Conservation (phyloP, 1,140 invertebrate species). For the Ganaspis sp. region DNA sequence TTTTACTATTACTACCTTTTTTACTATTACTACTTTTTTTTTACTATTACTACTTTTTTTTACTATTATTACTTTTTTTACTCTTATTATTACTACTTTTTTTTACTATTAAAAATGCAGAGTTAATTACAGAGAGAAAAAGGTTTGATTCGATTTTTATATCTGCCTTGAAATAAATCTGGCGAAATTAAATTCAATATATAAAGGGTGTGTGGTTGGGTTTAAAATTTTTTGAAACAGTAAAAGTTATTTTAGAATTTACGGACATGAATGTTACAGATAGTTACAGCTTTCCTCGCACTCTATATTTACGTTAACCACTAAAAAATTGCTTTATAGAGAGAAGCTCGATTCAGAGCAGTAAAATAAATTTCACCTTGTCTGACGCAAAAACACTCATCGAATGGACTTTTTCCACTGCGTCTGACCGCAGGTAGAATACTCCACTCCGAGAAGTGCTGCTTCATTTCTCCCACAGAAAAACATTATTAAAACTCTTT, state of each 20-base stretch:
- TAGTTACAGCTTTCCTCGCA: background rate
- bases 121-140: too few species aligned
- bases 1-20: too few species aligned
- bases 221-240: background rate
- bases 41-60: too few species aligned
- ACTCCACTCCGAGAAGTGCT: background rate
- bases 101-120: too few species aligned
- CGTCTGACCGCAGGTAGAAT: background rate
- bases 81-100: too few species aligned
- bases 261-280: background rate
- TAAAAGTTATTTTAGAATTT: background rate
- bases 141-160: background rate
- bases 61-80: too few species aligned
- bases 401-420: background rate
- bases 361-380: slow-evolving; percentile 25
- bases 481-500: background rate
- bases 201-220: background rate
- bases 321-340: background rate
- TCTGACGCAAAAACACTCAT: background rate
- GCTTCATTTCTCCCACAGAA: background rate
- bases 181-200: too few species aligned
- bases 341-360: background rate
- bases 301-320: background rate
- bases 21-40: too few species aligned
- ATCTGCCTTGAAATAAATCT: too few species aligned